phyloP scores from a whole-genome alignment of 2,113 vertebrate species.

The Morone chrysops region DNA sequence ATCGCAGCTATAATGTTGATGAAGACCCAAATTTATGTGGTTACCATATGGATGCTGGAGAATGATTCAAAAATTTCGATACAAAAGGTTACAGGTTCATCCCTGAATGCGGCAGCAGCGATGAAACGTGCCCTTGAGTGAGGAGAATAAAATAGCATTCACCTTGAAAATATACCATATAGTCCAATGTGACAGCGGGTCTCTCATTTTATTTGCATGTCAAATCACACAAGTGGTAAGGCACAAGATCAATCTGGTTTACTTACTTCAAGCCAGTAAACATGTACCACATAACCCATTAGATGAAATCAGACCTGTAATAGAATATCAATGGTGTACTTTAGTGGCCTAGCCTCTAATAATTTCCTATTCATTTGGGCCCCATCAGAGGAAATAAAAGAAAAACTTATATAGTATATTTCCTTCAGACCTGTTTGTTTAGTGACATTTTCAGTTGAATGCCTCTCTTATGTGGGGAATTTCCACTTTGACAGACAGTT shows the following conservation, averaged over 20 bases:
- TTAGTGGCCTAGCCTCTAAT: conserved; percentile 52
- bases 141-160: conserved; percentile 60
- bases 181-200: conserved; percentile 52
- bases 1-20: conserved; percentile 80
- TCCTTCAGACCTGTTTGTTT: conserved; percentile 69
- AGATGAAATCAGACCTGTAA: conserved; percentile 72
- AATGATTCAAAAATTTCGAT: conserved; percentile 74
- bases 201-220: conserved; percentile 79
- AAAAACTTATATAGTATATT: conserved; percentile 53
- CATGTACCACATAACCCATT: conserved; percentile 67
- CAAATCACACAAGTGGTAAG: conserved; percentile 73
- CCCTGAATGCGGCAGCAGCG: conserved; percentile 42
- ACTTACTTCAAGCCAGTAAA: conserved; percentile 68
- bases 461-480: conserved; percentile 73
- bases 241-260: conserved; percentile 71
- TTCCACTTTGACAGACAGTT: conserved; percentile 79
- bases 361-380: conserved; percentile 64
- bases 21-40: conserved; percentile 83
- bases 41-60: conserved; percentile 79
- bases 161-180: conserved; percentile 65
- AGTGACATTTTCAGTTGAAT: conserved; percentile 79
- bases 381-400: conserved; percentile 58
- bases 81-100: conserved; percentile 74
- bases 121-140: conserved; percentile 69
- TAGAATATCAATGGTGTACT: conserved; percentile 67